phyloP scores from a whole-genome alignment of 2,797 vertebrate genomes.

The Liasis olivaceus region DNA sequence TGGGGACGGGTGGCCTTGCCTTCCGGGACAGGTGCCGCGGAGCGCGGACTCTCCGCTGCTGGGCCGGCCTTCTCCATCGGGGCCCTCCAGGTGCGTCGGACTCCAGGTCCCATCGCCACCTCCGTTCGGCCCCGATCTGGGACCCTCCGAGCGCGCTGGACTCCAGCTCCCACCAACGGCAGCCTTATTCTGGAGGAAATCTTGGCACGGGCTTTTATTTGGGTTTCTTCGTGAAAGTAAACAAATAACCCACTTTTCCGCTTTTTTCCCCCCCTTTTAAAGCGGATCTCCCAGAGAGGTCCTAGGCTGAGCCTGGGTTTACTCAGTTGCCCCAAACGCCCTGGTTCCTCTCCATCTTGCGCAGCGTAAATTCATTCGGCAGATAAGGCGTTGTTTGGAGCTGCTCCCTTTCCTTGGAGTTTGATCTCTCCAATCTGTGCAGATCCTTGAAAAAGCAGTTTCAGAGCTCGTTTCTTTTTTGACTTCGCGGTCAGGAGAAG shows the following conservation, averaged over 20 bases:
- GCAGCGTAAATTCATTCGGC: neutral
- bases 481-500: neutral
- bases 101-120: neutral
- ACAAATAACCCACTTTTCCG: neutral
- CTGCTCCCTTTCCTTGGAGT: neutral
- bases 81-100: neutral
- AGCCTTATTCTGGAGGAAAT: neutral
- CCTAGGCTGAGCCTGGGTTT: neutral
- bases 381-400: neutral
- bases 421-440: neutral
- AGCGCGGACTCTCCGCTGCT: neutral
- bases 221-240: neutral
- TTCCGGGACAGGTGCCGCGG: neutral
- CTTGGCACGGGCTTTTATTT: neutral
- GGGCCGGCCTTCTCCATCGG: neutral
- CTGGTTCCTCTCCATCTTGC: neutral
- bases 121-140: neutral
- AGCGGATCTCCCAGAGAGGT: neutral
- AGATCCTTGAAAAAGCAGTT: neutral
- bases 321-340: fast-evolving
- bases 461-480: neutral
- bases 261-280: neutral
- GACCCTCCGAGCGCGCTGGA: neutral
- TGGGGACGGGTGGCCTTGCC: neutral
- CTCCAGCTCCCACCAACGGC: neutral